These are phyloP conservation scores for Seriola rivoliana DNA, from an alignment of 2,113 vertebrate species.

Conservation along the genomic window DNA sequence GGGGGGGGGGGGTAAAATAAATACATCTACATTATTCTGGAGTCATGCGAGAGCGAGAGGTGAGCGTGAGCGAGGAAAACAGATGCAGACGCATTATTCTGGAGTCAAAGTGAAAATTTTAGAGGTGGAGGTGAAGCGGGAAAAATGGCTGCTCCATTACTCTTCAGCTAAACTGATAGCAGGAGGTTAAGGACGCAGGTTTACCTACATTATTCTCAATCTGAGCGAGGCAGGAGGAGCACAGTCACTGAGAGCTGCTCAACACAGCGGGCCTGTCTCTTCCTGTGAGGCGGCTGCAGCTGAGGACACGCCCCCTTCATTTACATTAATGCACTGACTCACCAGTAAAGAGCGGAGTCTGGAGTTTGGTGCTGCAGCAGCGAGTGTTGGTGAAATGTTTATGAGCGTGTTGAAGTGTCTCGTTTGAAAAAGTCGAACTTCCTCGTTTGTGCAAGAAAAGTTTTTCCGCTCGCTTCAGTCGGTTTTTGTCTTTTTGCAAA, in stretches of 20 bases:
- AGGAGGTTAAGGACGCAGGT: constrained; percentile 56
- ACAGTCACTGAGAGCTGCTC: background rate
- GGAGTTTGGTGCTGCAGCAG: too few species aligned
- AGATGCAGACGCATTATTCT: constrained; percentile 64
- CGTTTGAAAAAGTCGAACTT: too few species aligned
- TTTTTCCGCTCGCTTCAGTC: too few species aligned
- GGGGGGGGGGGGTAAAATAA: constrained; percentile 41
- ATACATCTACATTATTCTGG: constrained; percentile 68
- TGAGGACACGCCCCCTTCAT: too few species aligned
- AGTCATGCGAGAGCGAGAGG: constrained; percentile 54
- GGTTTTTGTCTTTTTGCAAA: too few species aligned
- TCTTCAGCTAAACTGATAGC: constrained; percentile 45
- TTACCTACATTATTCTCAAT: constrained; percentile 53
- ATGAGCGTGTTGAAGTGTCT: too few species aligned
- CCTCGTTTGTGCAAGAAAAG: too few species aligned
- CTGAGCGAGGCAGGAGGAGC: background rate
- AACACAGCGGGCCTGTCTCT: too few species aligned
- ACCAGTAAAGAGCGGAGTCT: too few species aligned
- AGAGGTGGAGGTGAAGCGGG: constrained; percentile 66
- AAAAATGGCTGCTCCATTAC: constrained; percentile 56
- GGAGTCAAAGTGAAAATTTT: constrained; percentile 38
- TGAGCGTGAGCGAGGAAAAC: constrained; percentile 48
- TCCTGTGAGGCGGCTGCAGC: too few species aligned
- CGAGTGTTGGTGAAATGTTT: too few species aligned
- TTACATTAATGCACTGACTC: too few species aligned